Percentiles rank a stretch among this genome's conserved stretches.
Conservation (phyloP, 2,888 invertebrate species). For the Seira sanloemensis region DNA sequence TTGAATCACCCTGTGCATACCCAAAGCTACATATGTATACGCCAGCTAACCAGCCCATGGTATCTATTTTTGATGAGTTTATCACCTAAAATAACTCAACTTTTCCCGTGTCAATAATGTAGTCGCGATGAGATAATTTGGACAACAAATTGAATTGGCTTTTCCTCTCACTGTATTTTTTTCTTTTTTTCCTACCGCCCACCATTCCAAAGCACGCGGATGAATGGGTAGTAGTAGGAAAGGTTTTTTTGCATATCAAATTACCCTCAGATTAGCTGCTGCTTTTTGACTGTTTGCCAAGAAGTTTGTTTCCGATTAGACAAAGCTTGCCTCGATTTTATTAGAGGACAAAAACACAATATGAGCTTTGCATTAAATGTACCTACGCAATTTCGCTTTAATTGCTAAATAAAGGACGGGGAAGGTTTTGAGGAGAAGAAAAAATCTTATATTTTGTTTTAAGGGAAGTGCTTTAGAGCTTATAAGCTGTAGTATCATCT, state of each 20-base stretch:
- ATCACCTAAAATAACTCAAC: not conserved
- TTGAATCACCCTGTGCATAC: no score
- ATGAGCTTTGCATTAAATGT: not conserved
- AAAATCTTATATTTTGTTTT: no score
- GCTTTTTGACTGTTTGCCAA: not conserved
- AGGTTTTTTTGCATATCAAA: not conserved
- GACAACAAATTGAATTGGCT: not conserved
- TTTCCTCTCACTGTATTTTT: not conserved
- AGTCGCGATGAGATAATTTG: not conserved
- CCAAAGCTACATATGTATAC: no score
- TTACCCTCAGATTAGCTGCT: not conserved
- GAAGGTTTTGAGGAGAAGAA: not conserved
- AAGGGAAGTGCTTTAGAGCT: no score
- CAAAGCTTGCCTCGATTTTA: not conserved
- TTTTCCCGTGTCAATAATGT: not conserved
- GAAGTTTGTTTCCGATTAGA: constrained; percentile 1
- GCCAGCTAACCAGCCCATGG: no score
- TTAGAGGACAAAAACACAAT: not conserved
- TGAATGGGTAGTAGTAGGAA: not conserved
- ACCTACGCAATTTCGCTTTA: not conserved
- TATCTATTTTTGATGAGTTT: not conserved
- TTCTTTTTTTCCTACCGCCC: no score
- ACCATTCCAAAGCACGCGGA: not conserved
- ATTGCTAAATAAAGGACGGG: not conserved
- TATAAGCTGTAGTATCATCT: no score